Conservation (phyloP, 2,888 invertebrate species). For the Nomada goodeniana region DNA sequence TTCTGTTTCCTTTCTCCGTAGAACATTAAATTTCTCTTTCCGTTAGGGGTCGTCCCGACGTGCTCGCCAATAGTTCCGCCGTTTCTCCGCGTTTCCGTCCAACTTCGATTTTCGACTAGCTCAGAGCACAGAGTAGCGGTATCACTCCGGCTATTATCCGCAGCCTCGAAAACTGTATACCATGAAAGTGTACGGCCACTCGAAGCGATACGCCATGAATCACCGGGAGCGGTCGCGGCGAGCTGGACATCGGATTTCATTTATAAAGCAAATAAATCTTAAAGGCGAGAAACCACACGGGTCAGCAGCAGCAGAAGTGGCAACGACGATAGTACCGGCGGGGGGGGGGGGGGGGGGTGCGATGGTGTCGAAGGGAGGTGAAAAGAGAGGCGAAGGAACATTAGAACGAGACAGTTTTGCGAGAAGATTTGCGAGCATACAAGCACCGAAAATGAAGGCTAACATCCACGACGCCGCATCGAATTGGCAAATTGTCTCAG, state of each 20-base stretch:
- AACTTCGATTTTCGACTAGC: constrained; percentile 60
- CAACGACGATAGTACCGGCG: constrained; percentile 5
- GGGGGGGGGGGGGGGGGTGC: neutral
- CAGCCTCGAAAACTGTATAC: constrained; percentile 67
- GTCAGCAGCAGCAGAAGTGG: constrained; percentile 51
- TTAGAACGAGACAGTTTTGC: constrained; percentile 1
- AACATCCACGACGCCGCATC: constrained; percentile 58
- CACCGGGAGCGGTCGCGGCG: constrained; percentile 53
- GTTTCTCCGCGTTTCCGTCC: constrained; percentile 55
- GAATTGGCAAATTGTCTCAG: constrained; percentile 74
- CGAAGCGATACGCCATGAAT: constrained; percentile 72
- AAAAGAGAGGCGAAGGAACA: constrained; percentile 30
- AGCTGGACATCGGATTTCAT: constrained; percentile 74
- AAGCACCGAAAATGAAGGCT: constrained; percentile 32
- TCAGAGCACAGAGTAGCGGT: constrained; percentile 33
- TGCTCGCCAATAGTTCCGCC: constrained; percentile 56
- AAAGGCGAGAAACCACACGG: constrained; percentile 70
- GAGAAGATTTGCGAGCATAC: constrained; percentile 46
- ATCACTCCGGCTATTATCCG: constrained; percentile 66
- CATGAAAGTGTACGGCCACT: constrained; percentile 60
- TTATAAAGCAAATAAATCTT: constrained; percentile 77
- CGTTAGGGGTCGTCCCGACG: constrained; percentile 47
- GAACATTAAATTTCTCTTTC: constrained; percentile 62
- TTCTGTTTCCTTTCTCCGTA: constrained; percentile 34
- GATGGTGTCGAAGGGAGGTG: constrained; percentile 15